A percentile compares a stretch with the other conserved stretches of the same genome.
These are phyloP conservation scores for Caenorhabditis sp. DNA, from an alignment of 2,888 invertebrate genomes.

Conservation along the genomic window DNA sequence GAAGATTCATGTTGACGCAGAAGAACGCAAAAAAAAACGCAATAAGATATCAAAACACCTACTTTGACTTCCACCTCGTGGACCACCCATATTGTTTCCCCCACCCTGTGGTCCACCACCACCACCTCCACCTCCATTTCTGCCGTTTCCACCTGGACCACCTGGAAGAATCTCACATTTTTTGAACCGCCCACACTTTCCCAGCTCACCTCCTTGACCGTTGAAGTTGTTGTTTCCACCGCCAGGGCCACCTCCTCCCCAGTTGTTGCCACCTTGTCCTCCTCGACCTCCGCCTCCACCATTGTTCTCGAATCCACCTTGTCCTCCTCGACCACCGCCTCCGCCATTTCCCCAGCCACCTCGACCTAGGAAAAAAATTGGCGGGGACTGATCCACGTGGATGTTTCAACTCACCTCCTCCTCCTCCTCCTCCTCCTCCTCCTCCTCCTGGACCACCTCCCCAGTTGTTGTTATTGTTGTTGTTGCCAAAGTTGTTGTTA, in stretches of 20 bases:
- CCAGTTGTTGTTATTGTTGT: too few relatives aligned
- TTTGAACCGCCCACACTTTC: neutral
- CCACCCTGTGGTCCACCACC: neutral
- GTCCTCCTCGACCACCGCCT: neutral
- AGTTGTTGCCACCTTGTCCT: neutral
- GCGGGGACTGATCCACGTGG: too few relatives aligned
- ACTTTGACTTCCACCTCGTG: neutral
- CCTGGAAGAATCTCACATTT: too few relatives aligned
- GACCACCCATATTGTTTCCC: neutral
- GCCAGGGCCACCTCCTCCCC: neutral
- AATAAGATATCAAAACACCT: too few relatives aligned
- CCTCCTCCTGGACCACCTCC: too few relatives aligned
- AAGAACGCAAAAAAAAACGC: too few relatives aligned
- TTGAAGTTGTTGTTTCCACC: too few relatives aligned
- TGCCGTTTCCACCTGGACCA: neutral
- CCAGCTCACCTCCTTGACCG: neutral
- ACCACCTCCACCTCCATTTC: neutral
- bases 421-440: too few relatives aligned
- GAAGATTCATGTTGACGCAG: too few relatives aligned
- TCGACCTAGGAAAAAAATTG: neutral
- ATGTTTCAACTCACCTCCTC: too few relatives aligned
- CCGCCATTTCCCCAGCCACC: neutral
- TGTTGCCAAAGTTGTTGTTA: neutral
- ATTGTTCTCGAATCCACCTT: neutral
- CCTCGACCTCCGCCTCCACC: neutral